Base-by-base conservation (phyloP, 2,113 vertebrate genomes). In the Suncus etruscus region DNA sequence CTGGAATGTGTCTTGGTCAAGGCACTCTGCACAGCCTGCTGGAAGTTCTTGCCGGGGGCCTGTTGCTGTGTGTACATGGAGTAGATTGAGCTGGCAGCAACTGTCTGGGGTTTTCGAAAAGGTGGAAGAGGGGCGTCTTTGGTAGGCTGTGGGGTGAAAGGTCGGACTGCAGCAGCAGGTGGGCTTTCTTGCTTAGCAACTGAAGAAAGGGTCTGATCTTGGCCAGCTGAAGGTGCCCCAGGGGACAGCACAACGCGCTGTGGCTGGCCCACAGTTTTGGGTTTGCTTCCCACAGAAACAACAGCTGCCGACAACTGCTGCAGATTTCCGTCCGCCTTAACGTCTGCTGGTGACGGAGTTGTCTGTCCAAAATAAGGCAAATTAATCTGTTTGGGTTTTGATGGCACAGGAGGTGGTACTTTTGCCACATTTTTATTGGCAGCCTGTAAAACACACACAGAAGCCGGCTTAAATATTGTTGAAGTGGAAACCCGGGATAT, bases 31-130 rank as follows among this genome's bases (percentile, higher is more conserved):
- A 98, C 96, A 0, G 97, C 96, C 74, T 98, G 97, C 79, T 97
- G 98, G 97, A 98, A 98, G 95, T 98, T 98, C 82, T 99, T 99
- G 2, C 98, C 98, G 2, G 97, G 96, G 1, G 97, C 98, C 75
- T 98, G 95, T 84, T 99, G 99, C 86, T 99, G 98, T 0, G 99
- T 99, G 88, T 99, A 99, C 99, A 99, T 99, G 95, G 98, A 99
- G 88, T 99, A 99, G 94, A 99, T 99, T 39, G 99, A 99, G 97
- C 99, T 99, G 50, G 99, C 95, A 0, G 98, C 98, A 94, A 99
- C 97, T 0, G 98, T 99, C 91, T 98, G 98, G 10, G 99, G 99
- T 86, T 99, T 99, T 61, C 96, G 97, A 94, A 99, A 96, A 0
- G 97, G 93, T 0, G 98, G 98, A 2, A 97, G 96, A 0, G 96